phyloP scores from a whole-genome alignment of 2,888 invertebrate genomes.

The Cerastoderma edule region DNA sequence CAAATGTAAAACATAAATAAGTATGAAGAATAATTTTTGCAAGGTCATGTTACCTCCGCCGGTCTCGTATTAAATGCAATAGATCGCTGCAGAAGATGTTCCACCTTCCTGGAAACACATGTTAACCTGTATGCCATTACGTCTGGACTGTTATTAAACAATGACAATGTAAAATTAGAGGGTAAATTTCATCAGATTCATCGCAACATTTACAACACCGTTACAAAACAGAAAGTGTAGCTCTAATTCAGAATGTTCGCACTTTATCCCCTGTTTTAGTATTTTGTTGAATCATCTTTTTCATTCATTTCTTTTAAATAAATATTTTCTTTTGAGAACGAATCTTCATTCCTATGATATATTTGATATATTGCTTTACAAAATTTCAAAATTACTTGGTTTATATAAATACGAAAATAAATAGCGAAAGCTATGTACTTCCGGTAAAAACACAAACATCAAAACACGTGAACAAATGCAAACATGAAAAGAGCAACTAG shows the following conservation, averaged over 20 bases:
- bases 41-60: conserved; percentile 46
- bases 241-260: not conserved
- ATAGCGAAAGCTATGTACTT: not conserved
- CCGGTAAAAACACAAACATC: conserved; percentile 6
- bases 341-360: too few relatives aligned
- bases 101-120: conserved; percentile 57
- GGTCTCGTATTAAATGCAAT: conserved; percentile 40
- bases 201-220: not conserved
- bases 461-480: not conserved
- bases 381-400: too few relatives aligned
- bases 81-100: conserved; percentile 60
- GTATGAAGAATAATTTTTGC: not conserved
- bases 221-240: conserved; percentile 16
- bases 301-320: too few relatives aligned
- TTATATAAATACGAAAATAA: too few relatives aligned
- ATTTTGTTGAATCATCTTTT: too few relatives aligned
- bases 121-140: conserved; percentile 65
- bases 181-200: conserved; percentile 5
- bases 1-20: too few relatives aligned
- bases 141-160: not conserved
- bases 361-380: too few relatives aligned
- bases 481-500: conserved; percentile 60
- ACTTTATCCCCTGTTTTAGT: too few relatives aligned
- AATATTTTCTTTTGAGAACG: too few relatives aligned
- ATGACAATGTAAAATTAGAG: not conserved